Base-by-base conservation (phyloP, 2,888 invertebrate species). In the Ryuthela nishihirai region DNA sequence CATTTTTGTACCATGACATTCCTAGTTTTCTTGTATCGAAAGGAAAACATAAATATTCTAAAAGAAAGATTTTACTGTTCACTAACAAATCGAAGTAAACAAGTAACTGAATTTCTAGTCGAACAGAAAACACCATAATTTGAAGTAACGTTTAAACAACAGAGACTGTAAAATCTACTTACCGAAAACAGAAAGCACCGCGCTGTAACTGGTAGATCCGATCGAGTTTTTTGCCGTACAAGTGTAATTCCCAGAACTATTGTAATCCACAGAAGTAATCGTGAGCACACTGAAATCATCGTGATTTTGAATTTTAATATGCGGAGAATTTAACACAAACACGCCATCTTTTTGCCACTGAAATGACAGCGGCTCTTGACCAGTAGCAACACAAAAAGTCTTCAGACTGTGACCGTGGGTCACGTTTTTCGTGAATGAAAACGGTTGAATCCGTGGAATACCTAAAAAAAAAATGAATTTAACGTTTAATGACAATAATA, bases 331-430 rank as follows among this genome's bases (percentile, higher is more conserved):
- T 4, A 52, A 45, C 18, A 56, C 12, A 7, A 49, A 59, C 43
- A 53, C 47, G 17, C 65, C 65, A 40, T 65, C 61, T 61, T 63
- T 65, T 10, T 55, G 45, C 65, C 65, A 65, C 29, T 60, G 42
- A 39, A 65, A 65, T 15, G 63, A 54, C 17, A 65, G 25, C 9
- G 65, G 63, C 18, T 53, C 44, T 21, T 42, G 47, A 1, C 62
- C 63, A n/a, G 20, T 15, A 2, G 60, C 54, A 29, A 12, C 43
- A 18, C 60, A 60, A 2, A 60, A 25, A 2, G 41, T 46, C 50
- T 60, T 60, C 12, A 60, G 42, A 1, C 32, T 60, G 32, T 45
- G 54, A 46, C 60, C 54, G 24, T 49, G 46, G 25, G 60, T 60
- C 40, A 60, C 49, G 29, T 60, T 60, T 49, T 54, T 60, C 2